These are phyloP conservation scores for Oxygymnocypris stewartii DNA, from an alignment of 2,113 vertebrate genomes.

Conservation along the genomic window DNA sequence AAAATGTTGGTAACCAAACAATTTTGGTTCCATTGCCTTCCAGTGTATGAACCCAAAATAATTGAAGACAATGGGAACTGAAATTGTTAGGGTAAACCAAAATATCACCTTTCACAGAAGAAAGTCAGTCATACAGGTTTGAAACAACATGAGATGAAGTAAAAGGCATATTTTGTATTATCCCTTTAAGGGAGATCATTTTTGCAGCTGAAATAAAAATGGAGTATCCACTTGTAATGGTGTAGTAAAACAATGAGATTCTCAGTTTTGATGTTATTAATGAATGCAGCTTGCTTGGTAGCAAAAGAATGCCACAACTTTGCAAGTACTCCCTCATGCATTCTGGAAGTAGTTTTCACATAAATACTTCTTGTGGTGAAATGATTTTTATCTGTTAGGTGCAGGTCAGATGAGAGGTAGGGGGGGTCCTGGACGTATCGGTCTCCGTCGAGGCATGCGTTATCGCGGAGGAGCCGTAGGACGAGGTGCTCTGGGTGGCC, in stretches of 20 bases:
- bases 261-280: background rate
- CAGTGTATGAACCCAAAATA: too few relatives aligned
- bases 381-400: slow-evolving; percentile 64
- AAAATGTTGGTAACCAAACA: too few relatives aligned
- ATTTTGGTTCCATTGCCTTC: too few relatives aligned
- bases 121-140: too few relatives aligned
- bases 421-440: slow-evolving; percentile 82
- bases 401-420: slow-evolving; percentile 83
- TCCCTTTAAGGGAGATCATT: background rate
- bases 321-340: background rate
- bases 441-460: slow-evolving; percentile 80
- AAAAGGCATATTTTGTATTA: too few relatives aligned
- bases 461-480: slow-evolving; percentile 78
- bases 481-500: slow-evolving; percentile 81
- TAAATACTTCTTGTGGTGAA: background rate
- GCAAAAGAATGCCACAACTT: too few relatives aligned
- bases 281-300: background rate
- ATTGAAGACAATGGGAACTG: too few relatives aligned
- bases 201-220: background rate
- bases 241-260: background rate
- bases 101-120: too few relatives aligned
- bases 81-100: too few relatives aligned
- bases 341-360: background rate
- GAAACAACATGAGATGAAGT: too few relatives aligned
- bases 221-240: background rate